Percentiles rank a stretch among this genome's conserved stretches.
phyloP scores from a whole-genome alignment of 1,140 invertebrate genomes.

The Bombus huntii region DNA sequence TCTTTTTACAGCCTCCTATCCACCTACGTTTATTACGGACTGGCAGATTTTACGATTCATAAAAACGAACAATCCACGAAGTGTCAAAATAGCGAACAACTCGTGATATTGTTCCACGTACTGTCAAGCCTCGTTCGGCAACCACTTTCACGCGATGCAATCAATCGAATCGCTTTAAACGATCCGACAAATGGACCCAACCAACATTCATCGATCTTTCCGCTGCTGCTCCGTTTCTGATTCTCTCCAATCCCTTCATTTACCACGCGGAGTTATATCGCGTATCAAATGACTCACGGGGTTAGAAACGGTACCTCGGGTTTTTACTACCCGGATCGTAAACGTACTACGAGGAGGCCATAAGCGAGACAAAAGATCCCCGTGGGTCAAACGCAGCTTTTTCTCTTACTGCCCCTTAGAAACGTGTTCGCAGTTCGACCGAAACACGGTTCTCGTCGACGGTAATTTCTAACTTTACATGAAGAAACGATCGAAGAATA shows the following conservation, averaged over 20 bases:
- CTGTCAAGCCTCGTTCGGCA: neutral
- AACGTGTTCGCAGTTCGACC: neutral
- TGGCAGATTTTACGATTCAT: neutral
- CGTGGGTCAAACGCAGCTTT: conserved; percentile 31
- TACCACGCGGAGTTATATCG: conserved; percentile 10
- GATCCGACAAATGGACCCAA: neutral
- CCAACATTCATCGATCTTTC: neutral
- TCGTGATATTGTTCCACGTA: neutral
- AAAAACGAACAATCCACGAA: neutral
- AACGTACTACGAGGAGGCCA: conserved; percentile 40
- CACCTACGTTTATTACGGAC: neutral
- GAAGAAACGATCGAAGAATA: conserved; percentile 42
- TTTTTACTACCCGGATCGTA: conserved; percentile 59
- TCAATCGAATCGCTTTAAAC: neutral
- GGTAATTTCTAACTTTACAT: neutral
- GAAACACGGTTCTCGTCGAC: neutral
- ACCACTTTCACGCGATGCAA: neutral
- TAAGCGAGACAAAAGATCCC: conserved; percentile 55
- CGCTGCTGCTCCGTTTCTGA: neutral
- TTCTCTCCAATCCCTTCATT: neutral
- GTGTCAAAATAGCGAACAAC: neutral
- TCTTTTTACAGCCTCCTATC: neutral
- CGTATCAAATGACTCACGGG: conserved; percentile 56
- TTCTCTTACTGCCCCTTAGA: conserved; percentile 32
- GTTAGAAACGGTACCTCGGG: conserved; percentile 48